Conservation (phyloP, 2,797 vertebrate species). For the Pyrocephalus nanus region DNA sequence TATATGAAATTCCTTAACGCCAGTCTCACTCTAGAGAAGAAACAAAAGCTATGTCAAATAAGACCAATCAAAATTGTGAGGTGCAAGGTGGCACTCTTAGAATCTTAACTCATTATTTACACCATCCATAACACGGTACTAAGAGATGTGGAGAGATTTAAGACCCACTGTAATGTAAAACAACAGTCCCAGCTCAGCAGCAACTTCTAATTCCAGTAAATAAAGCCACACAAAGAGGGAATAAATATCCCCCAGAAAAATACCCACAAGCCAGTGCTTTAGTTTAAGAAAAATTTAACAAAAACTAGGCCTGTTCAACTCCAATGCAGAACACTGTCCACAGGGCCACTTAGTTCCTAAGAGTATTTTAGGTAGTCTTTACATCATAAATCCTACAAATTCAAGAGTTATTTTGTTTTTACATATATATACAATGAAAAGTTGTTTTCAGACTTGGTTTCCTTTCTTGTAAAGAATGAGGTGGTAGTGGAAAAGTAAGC, state of each 20-base stretch:
- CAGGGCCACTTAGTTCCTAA: background rate
- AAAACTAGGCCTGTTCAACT: background rate
- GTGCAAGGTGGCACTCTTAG: background rate
- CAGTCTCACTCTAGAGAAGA: conserved; percentile 86
- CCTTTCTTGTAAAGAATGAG: background rate
- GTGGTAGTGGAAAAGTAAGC: background rate
- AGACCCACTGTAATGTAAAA: background rate
- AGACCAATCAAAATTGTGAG: background rate
- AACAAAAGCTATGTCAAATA: background rate
- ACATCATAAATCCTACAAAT: background rate
- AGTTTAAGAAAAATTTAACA: background rate
- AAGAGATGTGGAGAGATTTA: background rate
- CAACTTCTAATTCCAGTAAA: background rate
- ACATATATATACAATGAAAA: background rate
- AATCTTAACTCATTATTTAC: background rate
- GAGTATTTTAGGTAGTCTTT: background rate
- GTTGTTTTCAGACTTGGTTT: background rate
- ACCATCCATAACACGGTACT: background rate
- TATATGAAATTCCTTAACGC: conserved; percentile 93
- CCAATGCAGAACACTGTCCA: background rate
- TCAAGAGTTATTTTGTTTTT: background rate
- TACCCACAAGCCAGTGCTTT: background rate
- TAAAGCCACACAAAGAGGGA: background rate
- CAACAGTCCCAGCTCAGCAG: background rate
- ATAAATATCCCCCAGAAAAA: background rate